These are phyloP conservation scores for Dioctria rufipes DNA, from an alignment of 2,888 invertebrate genomes.

Conservation along the genomic window DNA sequence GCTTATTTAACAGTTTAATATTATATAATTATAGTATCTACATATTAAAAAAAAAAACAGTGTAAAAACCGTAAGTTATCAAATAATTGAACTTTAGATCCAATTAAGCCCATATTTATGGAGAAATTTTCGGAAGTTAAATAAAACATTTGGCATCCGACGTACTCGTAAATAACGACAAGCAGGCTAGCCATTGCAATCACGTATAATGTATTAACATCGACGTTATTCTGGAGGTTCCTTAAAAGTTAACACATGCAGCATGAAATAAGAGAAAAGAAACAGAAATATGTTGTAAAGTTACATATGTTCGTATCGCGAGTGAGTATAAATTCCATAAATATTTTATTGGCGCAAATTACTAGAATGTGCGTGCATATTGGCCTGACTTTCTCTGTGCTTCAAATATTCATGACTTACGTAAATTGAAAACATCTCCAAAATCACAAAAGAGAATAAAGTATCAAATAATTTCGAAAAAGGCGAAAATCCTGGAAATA, in stretches of 20 bases:
- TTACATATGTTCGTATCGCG: conserved; percentile 37
- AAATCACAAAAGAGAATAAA: conserved; percentile 53
- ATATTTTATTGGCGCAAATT: conserved; percentile 47
- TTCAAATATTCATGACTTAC: conserved; percentile 50
- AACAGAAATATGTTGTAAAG: not conserved
- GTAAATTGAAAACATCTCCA: conserved; percentile 54
- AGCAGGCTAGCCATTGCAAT: too few relatives aligned
- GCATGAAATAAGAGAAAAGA: conserved; percentile 30
- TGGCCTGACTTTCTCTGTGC: conserved; percentile 40
- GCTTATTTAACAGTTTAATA: too few relatives aligned
- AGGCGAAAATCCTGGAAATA: conserved; percentile 40
- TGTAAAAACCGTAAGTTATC: too few relatives aligned
- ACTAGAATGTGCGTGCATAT: conserved; percentile 42
- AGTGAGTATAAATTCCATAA: conserved; percentile 50
- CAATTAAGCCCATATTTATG: too few relatives aligned
- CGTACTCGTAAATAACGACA: too few relatives aligned
- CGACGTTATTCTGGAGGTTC: conserved; percentile 2
- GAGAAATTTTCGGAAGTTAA: too few relatives aligned
- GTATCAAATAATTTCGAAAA: conserved; percentile 47
- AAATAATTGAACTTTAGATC: too few relatives aligned
- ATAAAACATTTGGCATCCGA: too few relatives aligned
- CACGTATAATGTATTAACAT: too few relatives aligned
- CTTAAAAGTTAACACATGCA: conserved; percentile 23
- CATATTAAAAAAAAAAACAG: too few relatives aligned
- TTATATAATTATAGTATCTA: too few relatives aligned